Percentiles rank a stretch among this genome's conserved stretches.
Evolutionary conservation across 2,113 vertebrate species (phyloP).

Genomic region (Ictidomys tridecemlineatus): DNA sequence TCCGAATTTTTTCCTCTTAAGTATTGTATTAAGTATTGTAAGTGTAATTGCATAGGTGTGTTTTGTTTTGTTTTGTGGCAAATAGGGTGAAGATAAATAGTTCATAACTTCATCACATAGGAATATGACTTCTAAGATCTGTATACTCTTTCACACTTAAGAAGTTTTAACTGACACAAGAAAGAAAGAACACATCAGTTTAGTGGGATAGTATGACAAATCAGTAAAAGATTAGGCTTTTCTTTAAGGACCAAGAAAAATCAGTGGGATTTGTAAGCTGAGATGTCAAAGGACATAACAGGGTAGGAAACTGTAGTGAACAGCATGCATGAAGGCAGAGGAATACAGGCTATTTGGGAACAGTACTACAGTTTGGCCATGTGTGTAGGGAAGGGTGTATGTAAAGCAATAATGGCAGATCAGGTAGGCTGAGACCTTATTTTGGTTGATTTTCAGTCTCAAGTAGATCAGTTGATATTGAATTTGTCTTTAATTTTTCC

Average conservation of each 20-base stretch:
- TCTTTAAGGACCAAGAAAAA: neutral
- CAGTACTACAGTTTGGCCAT: neutral
- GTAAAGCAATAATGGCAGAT: neutral
- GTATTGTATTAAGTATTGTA: neutral
- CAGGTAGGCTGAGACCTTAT: neutral
- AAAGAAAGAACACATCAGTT: neutral
- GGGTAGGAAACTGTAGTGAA: neutral
- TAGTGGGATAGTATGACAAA: neutral
- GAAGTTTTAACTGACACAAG: neutral
- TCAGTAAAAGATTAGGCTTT: neutral
- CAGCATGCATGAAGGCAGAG: neutral
- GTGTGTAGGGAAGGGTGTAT: neutral
- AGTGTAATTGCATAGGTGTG: neutral
- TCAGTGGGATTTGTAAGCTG: neutral
- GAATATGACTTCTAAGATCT: neutral
- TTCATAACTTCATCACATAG: neutral
- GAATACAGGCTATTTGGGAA: neutral
- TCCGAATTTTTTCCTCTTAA: neutral
- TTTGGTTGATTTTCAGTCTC: neutral
- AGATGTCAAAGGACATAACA: neutral
- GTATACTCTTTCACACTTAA: neutral
- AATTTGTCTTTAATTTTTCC: neutral
- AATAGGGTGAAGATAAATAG: neutral
- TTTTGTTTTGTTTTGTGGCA: neutral
- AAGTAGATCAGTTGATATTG: neutral